Evolutionary conservation across 2,888 invertebrate genomes (phyloP).

Genomic region (Sinodicranocentrus sp.): DNA sequence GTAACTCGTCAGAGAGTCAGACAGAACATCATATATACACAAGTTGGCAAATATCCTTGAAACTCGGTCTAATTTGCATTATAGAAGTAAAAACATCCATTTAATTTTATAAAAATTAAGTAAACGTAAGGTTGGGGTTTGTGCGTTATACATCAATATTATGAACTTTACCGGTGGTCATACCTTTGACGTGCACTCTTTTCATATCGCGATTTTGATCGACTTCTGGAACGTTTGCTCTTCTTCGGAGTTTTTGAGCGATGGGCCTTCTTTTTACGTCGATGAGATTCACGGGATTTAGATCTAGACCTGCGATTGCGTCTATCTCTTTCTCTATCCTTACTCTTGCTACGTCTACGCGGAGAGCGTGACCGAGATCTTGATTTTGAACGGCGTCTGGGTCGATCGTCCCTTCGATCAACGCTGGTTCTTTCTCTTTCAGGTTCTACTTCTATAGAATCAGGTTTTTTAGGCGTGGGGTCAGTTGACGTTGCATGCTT

Average conservation of each 20-base stretch:
- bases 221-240: slow-evolving; percentile 54
- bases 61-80: no score
- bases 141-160: no score
- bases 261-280: slow-evolving; percentile 52
- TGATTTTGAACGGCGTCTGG: slow-evolving; percentile 72
- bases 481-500: slow-evolving; percentile 79
- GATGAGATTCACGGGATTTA: slow-evolving; percentile 61
- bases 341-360: slow-evolving; percentile 76
- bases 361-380: slow-evolving; percentile 76
- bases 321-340: slow-evolving; percentile 71
- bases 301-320: slow-evolving; percentile 60
- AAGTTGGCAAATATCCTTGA: no score
- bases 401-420: slow-evolving; percentile 44
- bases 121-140: no score
- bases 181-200: slow-evolving; percentile 55
- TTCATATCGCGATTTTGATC: slow-evolving; percentile 60
- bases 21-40: no score
- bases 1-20: no score
- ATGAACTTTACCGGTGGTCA: slow-evolving; percentile 39
- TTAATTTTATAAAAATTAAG: no score
- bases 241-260: slow-evolving; percentile 61
- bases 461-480: slow-evolving; percentile 66
- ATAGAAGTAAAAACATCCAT: no score
- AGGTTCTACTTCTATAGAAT: slow-evolving; percentile 77
- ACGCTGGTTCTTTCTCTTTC: slow-evolving; percentile 76